These are phyloP conservation scores for Hirtodrosophila duncani DNA, from an alignment of 2,888 invertebrate genomes.

Conservation along the genomic window DNA sequence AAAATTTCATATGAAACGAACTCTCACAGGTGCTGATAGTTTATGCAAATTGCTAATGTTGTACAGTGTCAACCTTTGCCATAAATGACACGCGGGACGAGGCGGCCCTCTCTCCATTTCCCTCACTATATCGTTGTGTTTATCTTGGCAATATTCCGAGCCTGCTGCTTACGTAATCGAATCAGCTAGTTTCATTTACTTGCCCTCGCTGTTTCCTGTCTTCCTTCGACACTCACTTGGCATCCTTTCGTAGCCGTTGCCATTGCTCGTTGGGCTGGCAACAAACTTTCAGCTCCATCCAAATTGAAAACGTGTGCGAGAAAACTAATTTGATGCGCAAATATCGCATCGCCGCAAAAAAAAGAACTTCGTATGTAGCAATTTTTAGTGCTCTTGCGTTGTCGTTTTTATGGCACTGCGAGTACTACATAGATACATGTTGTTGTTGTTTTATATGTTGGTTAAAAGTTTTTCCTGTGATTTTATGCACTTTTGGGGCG, in stretches of 20 bases:
- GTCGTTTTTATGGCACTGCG: constrained; percentile 3
- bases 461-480: constrained; percentile 19
- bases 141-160: no score
- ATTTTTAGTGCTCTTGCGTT: constrained; percentile 6
- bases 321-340: constrained; percentile 63
- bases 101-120: no score
- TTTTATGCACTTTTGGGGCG: constrained; percentile 17
- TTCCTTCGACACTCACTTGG: neutral
- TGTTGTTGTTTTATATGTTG: constrained; percentile 15
- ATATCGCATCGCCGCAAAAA: constrained; percentile 36
- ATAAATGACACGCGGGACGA: constrained; percentile 34
- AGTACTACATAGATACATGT: constrained; percentile 25
- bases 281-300: constrained; percentile 31
- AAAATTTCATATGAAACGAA: constrained; percentile 27
- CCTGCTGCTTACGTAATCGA: constrained; percentile 7
- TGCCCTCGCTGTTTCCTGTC: no score
- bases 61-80: constrained; percentile 27
- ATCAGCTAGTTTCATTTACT: no score
- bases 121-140: no score
- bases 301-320: constrained; percentile 64
- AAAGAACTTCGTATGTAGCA: constrained; percentile 12
- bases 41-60: constrained; percentile 18
- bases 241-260: neutral
- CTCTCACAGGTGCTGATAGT: constrained; percentile 22
- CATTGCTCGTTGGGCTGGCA: neutral